Percentiles rank a stretch among this genome's conserved stretches.
Evolutionary conservation across 1,140 invertebrate genomes (phyloP).

Genomic region (Hypsibius dujardini): DNA sequence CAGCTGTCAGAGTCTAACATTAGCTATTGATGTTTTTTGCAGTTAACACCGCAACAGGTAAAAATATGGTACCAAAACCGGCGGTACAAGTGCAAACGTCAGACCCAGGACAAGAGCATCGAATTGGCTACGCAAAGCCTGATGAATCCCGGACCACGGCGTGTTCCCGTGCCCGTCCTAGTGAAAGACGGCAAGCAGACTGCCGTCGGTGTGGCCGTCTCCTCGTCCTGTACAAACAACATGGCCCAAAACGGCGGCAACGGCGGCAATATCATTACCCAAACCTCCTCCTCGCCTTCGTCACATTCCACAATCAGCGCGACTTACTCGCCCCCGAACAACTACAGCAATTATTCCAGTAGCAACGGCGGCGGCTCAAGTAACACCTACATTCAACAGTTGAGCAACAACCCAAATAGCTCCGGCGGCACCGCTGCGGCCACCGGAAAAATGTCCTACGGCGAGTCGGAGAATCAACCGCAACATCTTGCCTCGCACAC

Average conservation of each 20-base stretch:
- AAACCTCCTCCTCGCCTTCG: background rate
- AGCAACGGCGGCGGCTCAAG: background rate
- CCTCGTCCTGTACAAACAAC: background rate
- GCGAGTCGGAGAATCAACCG: constrained; percentile 16
- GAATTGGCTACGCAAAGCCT: constrained; percentile 13
- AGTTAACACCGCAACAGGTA: constrained; percentile 31
- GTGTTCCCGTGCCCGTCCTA: constrained; percentile 76
- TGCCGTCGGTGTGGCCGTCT: background rate
- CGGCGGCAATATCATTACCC: background rate
- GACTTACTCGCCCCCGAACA: background rate
- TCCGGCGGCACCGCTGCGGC: background rate
- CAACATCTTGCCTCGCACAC: no score
- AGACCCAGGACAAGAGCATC: constrained; percentile 42
- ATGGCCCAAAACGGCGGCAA: background rate
- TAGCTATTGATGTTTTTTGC: background rate
- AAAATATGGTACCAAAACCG: constrained; percentile 49
- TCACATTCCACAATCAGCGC: constrained; percentile 12
- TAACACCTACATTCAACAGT: background rate
- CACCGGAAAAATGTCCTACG: background rate
- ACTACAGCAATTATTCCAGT: no score
- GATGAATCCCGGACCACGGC: constrained; percentile 39
- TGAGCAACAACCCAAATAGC: background rate
- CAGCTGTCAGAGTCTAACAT: no score
- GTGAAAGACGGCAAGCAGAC: constrained; percentile 72
- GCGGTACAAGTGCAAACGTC: constrained; percentile 50